A percentile compares a stretch with the other conserved stretches of the same genome.
phyloP scores from a whole-genome alignment of 2,797 vertebrate genomes.

The Rhinophrynus dorsalis region DNA sequence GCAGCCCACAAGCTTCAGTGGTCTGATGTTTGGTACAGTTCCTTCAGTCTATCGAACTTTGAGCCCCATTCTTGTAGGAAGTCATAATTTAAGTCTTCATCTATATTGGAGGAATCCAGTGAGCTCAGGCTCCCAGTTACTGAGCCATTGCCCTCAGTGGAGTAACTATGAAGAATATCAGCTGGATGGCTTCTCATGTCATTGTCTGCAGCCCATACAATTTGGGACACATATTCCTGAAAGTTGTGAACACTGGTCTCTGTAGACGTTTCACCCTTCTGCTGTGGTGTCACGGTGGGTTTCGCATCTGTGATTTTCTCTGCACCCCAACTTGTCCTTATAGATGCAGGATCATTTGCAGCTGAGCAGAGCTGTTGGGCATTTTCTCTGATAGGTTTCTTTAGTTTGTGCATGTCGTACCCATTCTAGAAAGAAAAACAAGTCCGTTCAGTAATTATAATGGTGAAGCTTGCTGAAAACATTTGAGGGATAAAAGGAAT shows the following conservation, averaged over 20 bases:
- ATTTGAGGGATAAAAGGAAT: too few species aligned
- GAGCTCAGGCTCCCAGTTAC: slow-evolving; percentile 81
- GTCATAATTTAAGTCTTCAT: slow-evolving; percentile 67
- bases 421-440: slow-evolving; percentile 68
- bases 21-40: slow-evolving; percentile 70
- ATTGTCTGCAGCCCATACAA: slow-evolving; percentile 80
- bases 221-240: slow-evolving; percentile 76
- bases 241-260: slow-evolving; percentile 68
- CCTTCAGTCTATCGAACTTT: slow-evolving; percentile 76
- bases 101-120: slow-evolving; percentile 63
- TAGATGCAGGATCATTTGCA: slow-evolving; percentile 69
- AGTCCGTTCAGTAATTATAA: too few species aligned
- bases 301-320: slow-evolving; percentile 58
- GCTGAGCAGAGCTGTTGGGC: slow-evolving; percentile 73
- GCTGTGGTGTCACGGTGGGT: not conserved
- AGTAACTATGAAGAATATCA: slow-evolving; percentile 77
- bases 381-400: slow-evolving; percentile 77
- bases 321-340: slow-evolving; percentile 68
- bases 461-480: too few species aligned
- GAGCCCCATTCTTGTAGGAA: slow-evolving; percentile 74
- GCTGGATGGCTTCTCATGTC: slow-evolving; percentile 67
- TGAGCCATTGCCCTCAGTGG: slow-evolving; percentile 75
- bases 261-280: not conserved
- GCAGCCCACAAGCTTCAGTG: slow-evolving; percentile 51
- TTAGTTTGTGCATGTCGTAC: slow-evolving; percentile 81